phyloP scores from a whole-genome alignment of 2,888 invertebrate genomes.

The Terebella lapidaria region DNA sequence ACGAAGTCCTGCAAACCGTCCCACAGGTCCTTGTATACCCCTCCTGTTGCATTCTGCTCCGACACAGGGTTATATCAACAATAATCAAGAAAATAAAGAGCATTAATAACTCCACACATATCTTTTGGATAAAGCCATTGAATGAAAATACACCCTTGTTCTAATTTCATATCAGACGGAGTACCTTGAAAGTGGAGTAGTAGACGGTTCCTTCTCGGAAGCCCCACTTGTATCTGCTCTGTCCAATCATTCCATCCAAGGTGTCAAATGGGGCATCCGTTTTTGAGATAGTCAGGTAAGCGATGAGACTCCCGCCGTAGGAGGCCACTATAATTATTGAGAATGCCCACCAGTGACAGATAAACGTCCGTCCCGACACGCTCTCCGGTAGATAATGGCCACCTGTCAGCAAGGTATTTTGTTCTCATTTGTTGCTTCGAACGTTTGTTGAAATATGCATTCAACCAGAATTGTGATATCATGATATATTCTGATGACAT shows the following conservation, averaged over 20 bases:
- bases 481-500: too few species aligned
- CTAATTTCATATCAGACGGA: too few species aligned
- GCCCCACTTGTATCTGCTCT: constrained; percentile 11
- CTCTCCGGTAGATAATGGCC: constrained; percentile 81
- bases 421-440: too few species aligned
- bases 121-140: too few species aligned
- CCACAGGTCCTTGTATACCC: constrained; percentile 26
- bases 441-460: too few species aligned
- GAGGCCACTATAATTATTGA: constrained; percentile 84
- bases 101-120: too few species aligned
- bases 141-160: too few species aligned
- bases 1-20: constrained; percentile 27
- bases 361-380: constrained; percentile 77
- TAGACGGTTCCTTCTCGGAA: constrained; percentile 7
- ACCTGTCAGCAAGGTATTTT: too few species aligned
- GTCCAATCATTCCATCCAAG: constrained; percentile 12
- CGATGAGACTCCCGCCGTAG: constrained; percentile 86
- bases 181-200: constrained; percentile 5
- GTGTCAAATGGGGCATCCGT: constrained; percentile 53
- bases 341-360: constrained; percentile 88
- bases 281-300: constrained; percentile 81
- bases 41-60: constrained; percentile 27
- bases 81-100: too few species aligned
- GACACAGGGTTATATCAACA: too few species aligned
- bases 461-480: too few species aligned